A percentile compares a stretch with the other conserved stretches of the same genome.
These are phyloP conservation scores for Hypomecis atomaria DNA, from an alignment of 2,888 invertebrate genomes.

Conservation along the genomic window DNA sequence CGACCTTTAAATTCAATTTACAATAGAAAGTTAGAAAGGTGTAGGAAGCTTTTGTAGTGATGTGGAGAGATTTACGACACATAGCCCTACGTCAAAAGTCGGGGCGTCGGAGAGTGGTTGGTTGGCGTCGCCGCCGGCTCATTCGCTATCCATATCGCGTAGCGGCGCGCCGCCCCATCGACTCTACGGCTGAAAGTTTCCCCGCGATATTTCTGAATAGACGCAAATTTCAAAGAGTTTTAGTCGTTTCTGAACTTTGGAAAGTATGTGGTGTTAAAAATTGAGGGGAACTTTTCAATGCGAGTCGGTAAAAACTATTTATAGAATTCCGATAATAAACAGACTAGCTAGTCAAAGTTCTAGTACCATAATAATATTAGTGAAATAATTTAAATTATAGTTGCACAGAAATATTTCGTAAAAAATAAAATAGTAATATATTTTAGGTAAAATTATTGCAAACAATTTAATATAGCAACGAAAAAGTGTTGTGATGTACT, in stretches of 20 bases:
- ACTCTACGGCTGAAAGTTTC: conserved; percentile 64
- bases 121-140: conserved; percentile 47
- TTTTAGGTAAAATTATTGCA: not conserved
- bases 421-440: conserved; percentile 1
- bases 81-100: conserved; percentile 10
- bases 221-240: conserved; percentile 16
- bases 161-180: conserved; percentile 61
- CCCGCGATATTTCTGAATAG: conserved; percentile 47
- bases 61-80: conserved; percentile 15
- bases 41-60: conserved; percentile 19
- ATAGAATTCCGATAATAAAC: not conserved
- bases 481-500: conserved; percentile 43
- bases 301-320: too few relatives aligned
- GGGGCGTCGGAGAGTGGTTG: conserved; percentile 34
- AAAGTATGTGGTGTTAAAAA: not conserved
- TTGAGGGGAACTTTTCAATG: not conserved
- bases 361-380: too few relatives aligned
- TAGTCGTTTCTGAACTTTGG: not conserved
- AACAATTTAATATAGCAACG: not conserved
- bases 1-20: conserved; percentile 11
- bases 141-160: conserved; percentile 68
- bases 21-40: conserved; percentile 16
- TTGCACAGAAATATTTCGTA: too few relatives aligned
- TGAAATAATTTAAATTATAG: too few relatives aligned
- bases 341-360: conserved; percentile 30